Percentiles rank a stretch among this genome's conserved stretches.
Evolutionary conservation across 1,140 invertebrate species (phyloP).

Genomic region (Drosophila saltans): DNA sequence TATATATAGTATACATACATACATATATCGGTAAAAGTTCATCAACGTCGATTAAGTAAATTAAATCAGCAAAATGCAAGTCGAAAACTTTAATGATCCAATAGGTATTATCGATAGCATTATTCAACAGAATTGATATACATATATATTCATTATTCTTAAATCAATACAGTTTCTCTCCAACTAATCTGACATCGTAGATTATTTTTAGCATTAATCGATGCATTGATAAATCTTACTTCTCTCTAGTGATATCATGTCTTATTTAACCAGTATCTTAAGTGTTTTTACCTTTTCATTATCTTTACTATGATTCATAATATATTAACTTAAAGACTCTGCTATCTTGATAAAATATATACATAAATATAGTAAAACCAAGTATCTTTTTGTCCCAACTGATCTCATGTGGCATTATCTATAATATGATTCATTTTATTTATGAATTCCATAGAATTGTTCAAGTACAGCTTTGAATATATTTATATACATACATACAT

Average conservation of each 20-base stretch:
- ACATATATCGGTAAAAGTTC: too few species aligned
- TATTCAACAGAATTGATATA: too few species aligned
- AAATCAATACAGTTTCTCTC: too few species aligned
- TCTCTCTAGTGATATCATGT: neutral
- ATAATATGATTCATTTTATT: slow-evolving; percentile 5
- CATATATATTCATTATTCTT: too few species aligned
- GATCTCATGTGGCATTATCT: slow-evolving; percentile 1
- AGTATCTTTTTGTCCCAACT: neutral
- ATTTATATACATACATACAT: neutral
- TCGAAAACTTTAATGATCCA: too few species aligned
- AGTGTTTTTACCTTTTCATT: neutral
- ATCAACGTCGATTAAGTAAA: too few species aligned
- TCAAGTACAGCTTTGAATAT: slow-evolving; percentile 7
- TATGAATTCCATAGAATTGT: neutral
- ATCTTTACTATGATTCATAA: neutral
- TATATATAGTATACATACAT: too few species aligned
- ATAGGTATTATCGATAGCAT: too few species aligned
- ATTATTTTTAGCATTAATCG: neutral
- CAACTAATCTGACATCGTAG: neutral
- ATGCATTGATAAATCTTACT: neutral
- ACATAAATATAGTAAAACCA: neutral
- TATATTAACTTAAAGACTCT: neutral
- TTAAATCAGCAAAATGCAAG: too few species aligned
- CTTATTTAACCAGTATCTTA: neutral
- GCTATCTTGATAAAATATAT: slow-evolving; percentile 1